Base-by-base conservation (phyloP, 1,140 invertebrate genomes). In the Hycleus phaleratus region DNA sequence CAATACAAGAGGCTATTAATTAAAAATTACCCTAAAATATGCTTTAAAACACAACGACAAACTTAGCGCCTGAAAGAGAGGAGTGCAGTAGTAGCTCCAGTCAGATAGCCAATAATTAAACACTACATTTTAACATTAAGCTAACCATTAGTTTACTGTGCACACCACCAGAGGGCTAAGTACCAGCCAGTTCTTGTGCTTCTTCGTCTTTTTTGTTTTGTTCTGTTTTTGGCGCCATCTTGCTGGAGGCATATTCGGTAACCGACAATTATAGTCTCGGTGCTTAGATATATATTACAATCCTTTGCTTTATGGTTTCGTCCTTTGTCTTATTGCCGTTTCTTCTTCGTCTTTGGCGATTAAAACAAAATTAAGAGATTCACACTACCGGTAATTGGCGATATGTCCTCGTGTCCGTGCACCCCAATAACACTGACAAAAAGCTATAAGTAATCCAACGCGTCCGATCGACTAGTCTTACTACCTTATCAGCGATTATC, bases 181-280 rank as follows among this genome's bases (percentile, higher is more conserved):
- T 11, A 42, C 9, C 40, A 10, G 40, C 40, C 40, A 42, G 40
- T 42, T 42, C 9, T 42, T 39, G 38, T 39, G 6, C 9, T 42
- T 42, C 3, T 11, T 10, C 40, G 4, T 11, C 11, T 4, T 42
- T 42, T 11, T 61, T 53, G 12, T 64, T 67, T 67, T 65, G 58
- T 64, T 70, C 63, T 61, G 58, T 71, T 69, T 69, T 61, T 69
- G 68, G 68, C 69, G 69, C 69, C 69, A 69, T 68, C 62, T 68
- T 64, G 69, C 68, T 59, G 26, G 48, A 39, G 63, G 66, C 66
- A 38, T 46, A 59, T 52, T 56, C 56, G 58, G 59, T 61, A 67
- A 64, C 62, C 62, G 44, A 65, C 66, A 68, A 70, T 70, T 70
- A 70, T 62, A 59, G 63, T 65, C 64, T 65, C 63, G 60, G 52